Percentiles rank a stretch among this genome's conserved stretches.
Evolutionary conservation across 2,888 invertebrate species (phyloP).

Genomic region (Tubiluchus corallicola): DNA sequence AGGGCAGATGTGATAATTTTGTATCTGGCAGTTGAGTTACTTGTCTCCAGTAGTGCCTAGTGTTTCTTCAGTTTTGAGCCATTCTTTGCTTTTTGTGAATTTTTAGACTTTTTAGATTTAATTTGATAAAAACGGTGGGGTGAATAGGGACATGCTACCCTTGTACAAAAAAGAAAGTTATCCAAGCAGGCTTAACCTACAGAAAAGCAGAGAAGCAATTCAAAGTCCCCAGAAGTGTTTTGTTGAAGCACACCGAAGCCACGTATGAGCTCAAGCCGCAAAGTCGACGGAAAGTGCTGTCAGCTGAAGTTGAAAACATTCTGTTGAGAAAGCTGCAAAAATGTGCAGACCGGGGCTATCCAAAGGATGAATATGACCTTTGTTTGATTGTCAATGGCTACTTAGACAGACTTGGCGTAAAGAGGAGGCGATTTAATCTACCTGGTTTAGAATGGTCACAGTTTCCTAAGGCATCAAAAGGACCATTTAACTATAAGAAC

Average conservation of each 20-base stretch:
- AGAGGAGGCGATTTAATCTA: neutral
- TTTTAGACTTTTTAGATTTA: neutral
- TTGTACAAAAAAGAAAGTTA: neutral
- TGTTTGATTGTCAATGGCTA: neutral
- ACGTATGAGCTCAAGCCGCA: neutral
- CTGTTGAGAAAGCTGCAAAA: neutral
- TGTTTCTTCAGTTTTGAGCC: neutral
- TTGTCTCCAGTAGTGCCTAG: neutral
- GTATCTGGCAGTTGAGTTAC: neutral
- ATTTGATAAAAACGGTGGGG: neutral
- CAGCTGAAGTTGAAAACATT: neutral
- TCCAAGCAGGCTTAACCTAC: neutral
- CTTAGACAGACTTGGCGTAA: neutral
- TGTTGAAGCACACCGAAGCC: neutral
- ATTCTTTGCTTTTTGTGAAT: neutral
- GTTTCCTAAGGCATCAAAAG: slow-evolving; percentile 9
- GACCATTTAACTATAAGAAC: slow-evolving; percentile 6
- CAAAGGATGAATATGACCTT: neutral
- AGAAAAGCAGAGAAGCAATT: neutral
- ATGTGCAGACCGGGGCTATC: neutral
- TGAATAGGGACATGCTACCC: neutral
- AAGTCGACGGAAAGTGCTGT: neutral
- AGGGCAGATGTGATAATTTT: neutral
- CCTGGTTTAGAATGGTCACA: neutral
- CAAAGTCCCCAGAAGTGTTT: neutral